Evolutionary conservation across 2,113 vertebrate genomes (phyloP).

Genomic region (Cyanoramphus novaezelandiae): DNA sequence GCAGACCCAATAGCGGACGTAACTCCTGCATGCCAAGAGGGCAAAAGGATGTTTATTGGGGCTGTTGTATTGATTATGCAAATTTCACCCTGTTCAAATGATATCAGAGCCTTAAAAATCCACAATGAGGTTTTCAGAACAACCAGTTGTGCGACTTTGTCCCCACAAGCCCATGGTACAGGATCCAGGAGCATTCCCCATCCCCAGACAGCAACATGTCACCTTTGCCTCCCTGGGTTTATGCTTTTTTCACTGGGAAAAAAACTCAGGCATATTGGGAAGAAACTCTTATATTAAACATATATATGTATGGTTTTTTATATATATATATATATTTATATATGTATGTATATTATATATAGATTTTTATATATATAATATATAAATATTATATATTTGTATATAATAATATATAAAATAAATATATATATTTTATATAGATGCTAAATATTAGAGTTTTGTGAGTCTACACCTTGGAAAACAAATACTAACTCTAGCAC

Average conservation of each 20-base stretch:
- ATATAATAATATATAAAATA: too few relatives aligned
- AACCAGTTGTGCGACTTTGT: fast-evolving
- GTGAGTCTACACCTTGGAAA: neutral
- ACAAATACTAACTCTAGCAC: neutral
- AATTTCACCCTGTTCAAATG: neutral
- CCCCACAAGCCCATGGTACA: neutral
- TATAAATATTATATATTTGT: too few relatives aligned
- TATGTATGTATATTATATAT: neutral
- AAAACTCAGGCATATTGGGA: neutral
- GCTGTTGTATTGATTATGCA: neutral
- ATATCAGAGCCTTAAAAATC: neutral
- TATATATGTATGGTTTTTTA: too few relatives aligned
- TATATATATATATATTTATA: neutral
- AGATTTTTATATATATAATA: neutral
- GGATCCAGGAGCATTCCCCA: neutral
- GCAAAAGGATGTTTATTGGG: neutral
- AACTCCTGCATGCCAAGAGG: neutral
- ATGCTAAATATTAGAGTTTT: neutral
- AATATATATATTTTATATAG: too few relatives aligned
- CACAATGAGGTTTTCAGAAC: neutral
- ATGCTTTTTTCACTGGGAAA: neutral
- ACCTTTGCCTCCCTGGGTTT: neutral
- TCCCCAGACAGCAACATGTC: fast-evolving
- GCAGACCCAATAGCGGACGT: fast-evolving
- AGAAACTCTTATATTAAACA: neutral